A percentile compares a stretch with the other conserved stretches of the same genome.
These are phyloP conservation scores for Alosa sapidissima DNA, from an alignment of 2,797 vertebrate species.

Conservation along the genomic window DNA sequence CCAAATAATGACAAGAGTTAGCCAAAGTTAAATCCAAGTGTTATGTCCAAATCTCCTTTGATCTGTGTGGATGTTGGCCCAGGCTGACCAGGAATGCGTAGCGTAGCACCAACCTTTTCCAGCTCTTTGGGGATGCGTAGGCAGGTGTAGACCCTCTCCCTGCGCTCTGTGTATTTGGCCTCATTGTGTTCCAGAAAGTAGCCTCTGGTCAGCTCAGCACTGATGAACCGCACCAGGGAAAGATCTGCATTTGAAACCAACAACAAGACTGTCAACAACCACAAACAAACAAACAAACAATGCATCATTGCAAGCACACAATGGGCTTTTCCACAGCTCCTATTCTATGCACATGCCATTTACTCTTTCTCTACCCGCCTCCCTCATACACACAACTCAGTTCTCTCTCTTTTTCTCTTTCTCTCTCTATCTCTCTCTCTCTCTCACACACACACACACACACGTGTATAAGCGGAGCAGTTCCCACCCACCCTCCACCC, in stretches of 20 bases:
- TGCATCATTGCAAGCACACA: conserved; percentile 19
- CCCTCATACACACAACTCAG: not conserved
- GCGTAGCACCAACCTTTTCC: conserved; percentile 83
- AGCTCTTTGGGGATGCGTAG: conserved; percentile 96
- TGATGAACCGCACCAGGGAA: conserved; percentile 91
- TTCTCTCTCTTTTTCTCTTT: not conserved
- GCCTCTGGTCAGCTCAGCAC: conserved; percentile 93
- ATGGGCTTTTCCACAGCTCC: not conserved
- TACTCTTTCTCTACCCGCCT: not conserved
- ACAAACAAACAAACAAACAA: conserved; percentile 10
- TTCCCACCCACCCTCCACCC: conserved; percentile 3
- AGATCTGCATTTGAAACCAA: conserved; percentile 75
- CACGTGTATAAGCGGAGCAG: conserved; percentile 18
- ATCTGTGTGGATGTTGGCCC: not conserved
- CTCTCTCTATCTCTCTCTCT: not conserved
- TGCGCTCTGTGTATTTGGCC: conserved; percentile 95
- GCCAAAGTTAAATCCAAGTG: not conserved
- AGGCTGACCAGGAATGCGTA: not conserved
- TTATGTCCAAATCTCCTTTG: not conserved
- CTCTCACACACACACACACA: conserved; percentile 21
- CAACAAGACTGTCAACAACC: not conserved
- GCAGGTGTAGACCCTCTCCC: conserved; percentile 96
- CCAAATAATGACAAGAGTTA: not conserved
- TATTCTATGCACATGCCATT: not conserved
- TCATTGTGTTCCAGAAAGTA: conserved; percentile 99